Evolutionary conservation across 1,140 invertebrate species (phyloP), one percentile per base, ranked within the genome.

Genomic region (Bursaphelenchus mucronatus): DNA sequence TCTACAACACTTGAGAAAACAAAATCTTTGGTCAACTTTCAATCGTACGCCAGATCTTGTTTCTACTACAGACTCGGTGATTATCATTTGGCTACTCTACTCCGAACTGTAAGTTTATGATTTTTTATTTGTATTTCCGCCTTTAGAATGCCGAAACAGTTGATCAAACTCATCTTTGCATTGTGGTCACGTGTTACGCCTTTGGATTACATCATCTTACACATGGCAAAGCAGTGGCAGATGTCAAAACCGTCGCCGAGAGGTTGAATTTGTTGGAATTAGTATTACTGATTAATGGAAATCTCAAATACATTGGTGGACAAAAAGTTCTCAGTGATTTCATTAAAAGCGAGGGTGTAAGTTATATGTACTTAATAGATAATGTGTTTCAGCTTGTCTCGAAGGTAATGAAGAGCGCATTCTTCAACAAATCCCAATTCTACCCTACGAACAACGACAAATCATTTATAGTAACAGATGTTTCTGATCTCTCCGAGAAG

Each of bases 51-150:
- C n/a, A 55, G 6, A 39, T 55, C 54, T 30, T 59, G 11, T 45
- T 39, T 59, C 4, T 30, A 59, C 40, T 59, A 59, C 57, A 39
- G 57, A 15, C 11, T 59, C 11, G 57, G 57, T n/a, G 57, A 59
- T 50, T 59, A 46, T 50, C 40, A 44, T 13, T 50, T 59, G 8
- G 11, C 40, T 13, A n/a, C 57, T 30, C 5, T 30, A n/a, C 10
- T 50, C 1, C 58, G 45, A 39, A 39, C 57, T 3, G 57, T 59
- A 43, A 13, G 57, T 44, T 50, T 39, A n/a, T n/a, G 47, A 55
- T 39, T 55, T 44, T 55, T 21, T 44, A n/a, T 55, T 55, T 6
- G 58, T 44, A n/a, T 57, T 45, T 59, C 11, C 13, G 21, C 5
- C 30, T 59, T 39, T 44, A 43, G 57, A 59, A 41, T 13, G n/a